These are phyloP conservation scores for Daubentonia madagascariensis DNA, from an alignment of 2,113 vertebrate genomes.

Conservation along the genomic window DNA sequence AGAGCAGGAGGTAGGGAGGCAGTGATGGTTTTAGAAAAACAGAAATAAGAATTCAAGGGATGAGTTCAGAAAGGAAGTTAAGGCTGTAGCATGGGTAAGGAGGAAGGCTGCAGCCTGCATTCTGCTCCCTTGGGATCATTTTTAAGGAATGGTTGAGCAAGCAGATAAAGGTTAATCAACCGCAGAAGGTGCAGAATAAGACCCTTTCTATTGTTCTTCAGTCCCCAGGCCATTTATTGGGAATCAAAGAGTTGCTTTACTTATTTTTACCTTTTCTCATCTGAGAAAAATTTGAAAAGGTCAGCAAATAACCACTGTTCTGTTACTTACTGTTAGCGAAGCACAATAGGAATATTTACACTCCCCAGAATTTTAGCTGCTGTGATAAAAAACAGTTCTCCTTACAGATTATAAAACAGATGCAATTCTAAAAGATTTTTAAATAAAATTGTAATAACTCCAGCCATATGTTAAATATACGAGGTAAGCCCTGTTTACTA, in stretches of 20 bases:
- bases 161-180: background rate
- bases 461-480: background rate
- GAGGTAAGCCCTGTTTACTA: background rate
- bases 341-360: slow-evolving; percentile 15
- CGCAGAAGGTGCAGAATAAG: background rate
- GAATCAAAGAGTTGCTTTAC: slow-evolving; percentile 58
- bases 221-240: background rate
- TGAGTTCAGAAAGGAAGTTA: background rate
- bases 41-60: background rate
- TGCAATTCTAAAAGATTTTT: slow-evolving; percentile 25
- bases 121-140: background rate
- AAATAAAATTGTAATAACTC: slow-evolving; percentile 46
- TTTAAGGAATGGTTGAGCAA: background rate
- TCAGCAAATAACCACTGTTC: slow-evolving; percentile 43
- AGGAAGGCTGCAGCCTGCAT: background rate
- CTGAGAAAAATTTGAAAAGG: slow-evolving; percentile 49
- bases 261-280: slow-evolving; percentile 41
- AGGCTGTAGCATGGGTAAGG: background rate
- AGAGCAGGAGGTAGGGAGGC: background rate
- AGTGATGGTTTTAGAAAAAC: background rate
- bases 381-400: background rate
- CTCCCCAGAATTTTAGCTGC: background rate
- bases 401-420: slow-evolving; percentile 9
- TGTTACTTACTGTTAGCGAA: background rate
- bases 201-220: background rate